These are phyloP conservation scores for Phalacrocorax pelagicus DNA, from an alignment of 2,113 vertebrate species.

Conservation along the genomic window DNA sequence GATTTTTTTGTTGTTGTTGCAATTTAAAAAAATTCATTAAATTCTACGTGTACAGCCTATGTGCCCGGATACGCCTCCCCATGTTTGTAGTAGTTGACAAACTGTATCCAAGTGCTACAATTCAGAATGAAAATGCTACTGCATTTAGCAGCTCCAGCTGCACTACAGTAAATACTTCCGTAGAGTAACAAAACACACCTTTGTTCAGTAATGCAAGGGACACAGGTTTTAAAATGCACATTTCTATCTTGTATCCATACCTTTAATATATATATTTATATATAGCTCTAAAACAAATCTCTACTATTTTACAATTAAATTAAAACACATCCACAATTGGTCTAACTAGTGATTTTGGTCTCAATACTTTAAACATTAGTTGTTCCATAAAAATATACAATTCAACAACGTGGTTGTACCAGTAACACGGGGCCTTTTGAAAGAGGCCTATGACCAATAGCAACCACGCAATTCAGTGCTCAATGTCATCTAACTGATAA, in stretches of 20 bases:
- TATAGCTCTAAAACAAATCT: slow-evolving; percentile 69
- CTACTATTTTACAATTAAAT: slow-evolving; percentile 77
- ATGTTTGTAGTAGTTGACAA: slow-evolving; percentile 13
- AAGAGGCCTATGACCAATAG: slow-evolving; percentile 33
- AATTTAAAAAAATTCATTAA: not conserved
- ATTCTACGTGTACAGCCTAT: not conserved
- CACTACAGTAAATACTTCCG: slow-evolving; percentile 2
- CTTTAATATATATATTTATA: slow-evolving; percentile 67
- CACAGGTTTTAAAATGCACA: slow-evolving; percentile 26
- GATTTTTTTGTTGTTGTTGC: not conserved
- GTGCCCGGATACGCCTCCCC: not conserved
- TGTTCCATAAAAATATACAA: slow-evolving; percentile 73
- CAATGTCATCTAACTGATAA: slow-evolving; percentile 61
- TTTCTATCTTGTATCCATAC: slow-evolving; percentile 57
- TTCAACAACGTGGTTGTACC: slow-evolving; percentile 41
- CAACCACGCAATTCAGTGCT: slow-evolving; percentile 77
- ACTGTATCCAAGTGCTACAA: slow-evolving; percentile 45
- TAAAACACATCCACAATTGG: slow-evolving; percentile 69
- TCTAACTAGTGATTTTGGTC: slow-evolving; percentile 75
- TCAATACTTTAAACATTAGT: slow-evolving; percentile 70
- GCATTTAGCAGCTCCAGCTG: slow-evolving; percentile 32
- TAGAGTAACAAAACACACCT: slow-evolving; percentile 22
- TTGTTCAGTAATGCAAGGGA: slow-evolving; percentile 20
- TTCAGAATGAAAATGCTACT: slow-evolving; percentile 35
- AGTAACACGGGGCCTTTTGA: slow-evolving; percentile 46